phyloP scores from a whole-genome alignment of 2,888 invertebrate species.

The Steromphala cineraria region DNA sequence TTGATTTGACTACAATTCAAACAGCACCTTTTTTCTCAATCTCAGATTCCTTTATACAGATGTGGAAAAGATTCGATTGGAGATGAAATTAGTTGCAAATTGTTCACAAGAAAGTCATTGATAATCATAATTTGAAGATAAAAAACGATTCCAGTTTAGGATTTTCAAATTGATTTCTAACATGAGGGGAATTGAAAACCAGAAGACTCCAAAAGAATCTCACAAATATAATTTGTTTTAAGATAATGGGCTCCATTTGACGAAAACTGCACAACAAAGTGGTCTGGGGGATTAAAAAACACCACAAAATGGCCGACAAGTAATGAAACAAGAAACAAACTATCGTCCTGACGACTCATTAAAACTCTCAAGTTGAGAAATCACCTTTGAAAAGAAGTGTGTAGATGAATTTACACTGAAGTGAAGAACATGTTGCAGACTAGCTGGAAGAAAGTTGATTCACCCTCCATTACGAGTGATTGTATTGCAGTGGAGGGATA shows the following conservation, averaged over 20 bases:
- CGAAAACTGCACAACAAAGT: not conserved
- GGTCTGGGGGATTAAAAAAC: too few relatives aligned
- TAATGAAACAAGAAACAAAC: too few relatives aligned
- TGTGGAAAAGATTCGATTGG: not conserved
- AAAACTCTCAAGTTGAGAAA: not conserved
- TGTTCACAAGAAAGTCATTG: not conserved
- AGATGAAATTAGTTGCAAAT: not conserved
- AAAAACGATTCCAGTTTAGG: not conserved
- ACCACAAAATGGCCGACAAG: too few relatives aligned
- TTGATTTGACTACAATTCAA: conserved; percentile 19
- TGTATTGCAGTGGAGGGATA: not conserved
- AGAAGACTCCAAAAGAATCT: not conserved
- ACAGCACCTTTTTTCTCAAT: not conserved
- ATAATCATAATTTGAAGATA: not conserved
- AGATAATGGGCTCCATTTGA: not conserved
- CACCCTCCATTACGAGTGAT: not conserved
- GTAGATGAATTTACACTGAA: not conserved
- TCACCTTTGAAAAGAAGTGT: not conserved
- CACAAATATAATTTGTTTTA: conserved; percentile 2
- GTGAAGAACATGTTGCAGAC: not conserved
- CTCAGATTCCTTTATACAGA: not conserved
- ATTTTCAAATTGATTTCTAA: conserved; percentile 4
- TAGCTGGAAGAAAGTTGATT: not conserved
- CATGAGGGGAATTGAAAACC: not conserved
- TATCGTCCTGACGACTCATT: too few relatives aligned